A percentile compares a stretch with the other conserved stretches of the same genome.
Evolutionary conservation across 2,797 vertebrate species (phyloP).

Genomic region (Scarus forsteni): DNA sequence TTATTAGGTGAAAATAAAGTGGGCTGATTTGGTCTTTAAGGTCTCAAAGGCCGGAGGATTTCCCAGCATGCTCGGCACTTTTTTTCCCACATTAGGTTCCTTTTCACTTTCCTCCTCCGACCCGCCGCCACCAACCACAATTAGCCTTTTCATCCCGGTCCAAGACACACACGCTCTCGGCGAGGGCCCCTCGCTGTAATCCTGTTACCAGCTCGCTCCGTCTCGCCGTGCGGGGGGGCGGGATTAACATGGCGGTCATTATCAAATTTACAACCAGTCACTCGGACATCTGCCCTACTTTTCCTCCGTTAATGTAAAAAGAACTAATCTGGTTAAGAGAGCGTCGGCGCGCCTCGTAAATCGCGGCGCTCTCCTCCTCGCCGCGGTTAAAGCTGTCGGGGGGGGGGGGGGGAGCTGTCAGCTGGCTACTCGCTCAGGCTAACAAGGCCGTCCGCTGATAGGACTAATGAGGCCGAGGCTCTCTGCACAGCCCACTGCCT

Average conservation of each 20-base stretch:
- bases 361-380: constrained; percentile 68
- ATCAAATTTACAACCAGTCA: constrained; percentile 90
- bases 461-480: constrained; percentile 80
- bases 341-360: constrained; percentile 83
- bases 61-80: neutral
- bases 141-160: constrained; percentile 32
- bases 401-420: constrained; percentile 83
- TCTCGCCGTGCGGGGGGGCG: constrained; percentile 42
- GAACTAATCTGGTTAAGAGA: constrained; percentile 92
- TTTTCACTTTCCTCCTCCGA: constrained; percentile 35
- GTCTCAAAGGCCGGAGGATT: too few species aligned
- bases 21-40: too few species aligned
- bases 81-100: constrained; percentile 33
- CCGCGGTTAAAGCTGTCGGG: constrained; percentile 83
- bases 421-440: constrained; percentile 77
- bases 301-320: constrained; percentile 83
- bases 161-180: constrained; percentile 21
- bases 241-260: constrained; percentile 89
- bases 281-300: constrained; percentile 94
- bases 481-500: constrained; percentile 11
- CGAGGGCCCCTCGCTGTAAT: constrained; percentile 80
- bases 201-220: constrained; percentile 87
- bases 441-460: constrained; percentile 79
- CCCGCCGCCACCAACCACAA: constrained; percentile 54
- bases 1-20: too few species aligned